A percentile compares a stretch with the other conserved stretches of the same genome.
These are phyloP conservation scores for Hyposoter dolosus DNA, from an alignment of 2,888 invertebrate genomes.

Conservation along the genomic window DNA sequence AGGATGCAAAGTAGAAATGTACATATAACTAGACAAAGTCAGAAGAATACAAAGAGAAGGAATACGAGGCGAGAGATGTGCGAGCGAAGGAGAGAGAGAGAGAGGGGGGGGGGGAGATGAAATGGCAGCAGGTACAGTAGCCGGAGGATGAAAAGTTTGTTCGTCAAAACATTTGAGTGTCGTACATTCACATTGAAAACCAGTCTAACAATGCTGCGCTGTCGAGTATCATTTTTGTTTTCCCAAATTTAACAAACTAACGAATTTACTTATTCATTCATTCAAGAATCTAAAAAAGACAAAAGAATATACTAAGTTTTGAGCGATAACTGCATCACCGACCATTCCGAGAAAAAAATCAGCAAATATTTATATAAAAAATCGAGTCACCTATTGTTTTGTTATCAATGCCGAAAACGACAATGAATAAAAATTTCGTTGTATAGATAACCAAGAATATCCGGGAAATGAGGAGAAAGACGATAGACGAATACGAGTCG, in stretches of 20 bases:
- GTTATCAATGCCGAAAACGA: neutral
- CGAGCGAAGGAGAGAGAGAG: neutral
- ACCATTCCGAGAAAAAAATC: no score
- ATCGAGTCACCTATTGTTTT: neutral
- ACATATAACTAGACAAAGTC: slow-evolving; percentile 39
- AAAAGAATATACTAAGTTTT: neutral
- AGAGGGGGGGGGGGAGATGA: neutral
- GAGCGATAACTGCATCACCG: no score
- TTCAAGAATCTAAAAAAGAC: neutral
- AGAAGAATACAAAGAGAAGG: slow-evolving; percentile 2
- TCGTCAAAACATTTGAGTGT: neutral
- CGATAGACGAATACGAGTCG: neutral
- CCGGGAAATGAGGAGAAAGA: neutral
- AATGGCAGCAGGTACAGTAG: slow-evolving; percentile 11
- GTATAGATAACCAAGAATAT: neutral
- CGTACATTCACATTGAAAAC: neutral
- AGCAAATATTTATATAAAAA: no score
- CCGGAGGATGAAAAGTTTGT: slow-evolving; percentile 24
- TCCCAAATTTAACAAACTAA: neutral
- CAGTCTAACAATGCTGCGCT: neutral
- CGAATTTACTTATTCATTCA: neutral
- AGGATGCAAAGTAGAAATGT: slow-evolving; percentile 66
- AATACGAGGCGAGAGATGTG: neutral
- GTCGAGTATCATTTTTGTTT: neutral
- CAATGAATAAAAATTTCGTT: neutral